These are phyloP conservation scores for Pegoplata infirma DNA, from an alignment of 2,888 invertebrate species.

Conservation along the genomic window DNA sequence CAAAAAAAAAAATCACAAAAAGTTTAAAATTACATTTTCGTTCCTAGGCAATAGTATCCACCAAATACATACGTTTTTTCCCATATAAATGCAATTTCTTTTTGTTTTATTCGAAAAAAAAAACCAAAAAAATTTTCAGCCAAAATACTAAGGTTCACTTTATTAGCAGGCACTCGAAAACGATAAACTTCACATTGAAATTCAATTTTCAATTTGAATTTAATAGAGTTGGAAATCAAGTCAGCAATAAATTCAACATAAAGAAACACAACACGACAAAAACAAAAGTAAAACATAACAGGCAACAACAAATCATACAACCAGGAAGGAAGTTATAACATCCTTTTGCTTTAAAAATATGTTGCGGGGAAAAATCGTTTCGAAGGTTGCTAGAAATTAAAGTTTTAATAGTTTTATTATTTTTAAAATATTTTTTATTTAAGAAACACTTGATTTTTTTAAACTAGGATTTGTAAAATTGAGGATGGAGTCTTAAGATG, in stretches of 20 bases:
- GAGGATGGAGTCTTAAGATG: neutral
- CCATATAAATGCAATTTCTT: slow-evolving; percentile 39
- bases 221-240: slow-evolving; percentile 60
- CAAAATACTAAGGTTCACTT: slow-evolving; percentile 34
- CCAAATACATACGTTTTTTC: slow-evolving; percentile 1
- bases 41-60: slow-evolving; percentile 36
- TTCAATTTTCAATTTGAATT: slow-evolving; percentile 60
- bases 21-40: slow-evolving; percentile 55
- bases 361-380: neutral
- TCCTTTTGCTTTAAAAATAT: slow-evolving; percentile 1
- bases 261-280: slow-evolving; percentile 8
- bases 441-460: too few relatives aligned
- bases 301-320: slow-evolving; percentile 14
- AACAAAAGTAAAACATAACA: slow-evolving; percentile 2
- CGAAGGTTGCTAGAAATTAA: too few relatives aligned
- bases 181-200: slow-evolving; percentile 53
- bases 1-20: slow-evolving; percentile 16
- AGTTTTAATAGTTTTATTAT: too few relatives aligned
- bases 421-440: too few relatives aligned
- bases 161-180: slow-evolving; percentile 41
- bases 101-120: neutral
- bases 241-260: slow-evolving; percentile 50
- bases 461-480: too few relatives aligned
- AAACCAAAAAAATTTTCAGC: too few relatives aligned
- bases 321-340: slow-evolving; percentile 1